Percentiles rank a stretch among this genome's conserved stretches.
phyloP scores from a whole-genome alignment of 2,113 vertebrate genomes.

The Serinus canaria region DNA sequence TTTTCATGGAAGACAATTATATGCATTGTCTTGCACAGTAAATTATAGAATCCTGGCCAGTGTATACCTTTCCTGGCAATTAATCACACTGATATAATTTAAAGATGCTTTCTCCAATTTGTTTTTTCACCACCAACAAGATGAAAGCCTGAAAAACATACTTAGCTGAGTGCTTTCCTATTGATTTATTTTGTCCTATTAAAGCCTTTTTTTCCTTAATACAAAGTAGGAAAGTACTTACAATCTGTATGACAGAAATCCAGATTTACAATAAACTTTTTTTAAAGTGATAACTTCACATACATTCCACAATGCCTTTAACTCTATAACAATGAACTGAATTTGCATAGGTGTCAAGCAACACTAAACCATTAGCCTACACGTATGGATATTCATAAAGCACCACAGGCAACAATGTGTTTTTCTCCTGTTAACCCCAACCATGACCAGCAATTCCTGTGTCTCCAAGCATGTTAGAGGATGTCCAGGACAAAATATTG shows the following conservation, averaged over 20 bases:
- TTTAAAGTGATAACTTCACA: neutral
- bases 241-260: neutral
- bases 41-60: neutral
- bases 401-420: rapidly evolving
- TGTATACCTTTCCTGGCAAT: neutral
- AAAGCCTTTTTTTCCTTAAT: neutral
- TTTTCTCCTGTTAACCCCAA: neutral
- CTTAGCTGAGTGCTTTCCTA: neutral
- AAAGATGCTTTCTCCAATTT: neutral
- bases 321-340: neutral
- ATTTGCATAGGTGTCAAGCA: neutral
- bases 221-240: neutral
- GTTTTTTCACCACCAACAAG: neutral
- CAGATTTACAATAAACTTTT: neutral
- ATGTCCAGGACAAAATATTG: neutral
- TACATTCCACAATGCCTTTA: neutral
- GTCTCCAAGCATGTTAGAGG: neutral
- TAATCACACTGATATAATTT: neutral
- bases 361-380: neutral
- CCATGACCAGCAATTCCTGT: neutral
- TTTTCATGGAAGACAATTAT: neutral
- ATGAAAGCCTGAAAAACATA: neutral
- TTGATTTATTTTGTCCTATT: neutral
- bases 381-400: neutral
- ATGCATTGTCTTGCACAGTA: neutral